Evolutionary conservation across 2,797 vertebrate species (phyloP), one percentile per base, ranked within the genome.

Genomic region (Acanthopagrus latus): DNA sequence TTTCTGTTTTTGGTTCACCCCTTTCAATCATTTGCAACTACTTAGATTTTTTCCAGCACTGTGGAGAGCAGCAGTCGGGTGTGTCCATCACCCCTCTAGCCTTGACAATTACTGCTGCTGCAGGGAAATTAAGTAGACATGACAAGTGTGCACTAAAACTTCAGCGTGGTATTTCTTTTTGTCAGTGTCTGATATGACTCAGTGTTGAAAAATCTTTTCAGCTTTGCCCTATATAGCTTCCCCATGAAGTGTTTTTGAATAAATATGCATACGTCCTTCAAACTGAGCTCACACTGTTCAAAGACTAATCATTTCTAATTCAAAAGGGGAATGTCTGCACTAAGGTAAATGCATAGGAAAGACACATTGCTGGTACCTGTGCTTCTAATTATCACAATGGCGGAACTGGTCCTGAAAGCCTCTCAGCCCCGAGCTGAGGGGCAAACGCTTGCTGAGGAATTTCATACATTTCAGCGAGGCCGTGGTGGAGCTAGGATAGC

Each of bases 401-500:
- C 41, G 59, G 6, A 70, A 38, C 29, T 44, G 27, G 54, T 33
- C 46, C 46, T 29, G 9, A 23, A 4, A 51, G 27, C 27, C 27
- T 38, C 12, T 46, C 16, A 25, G 10, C 14, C 14, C 17, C 12
- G 48, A 47, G 50, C 23, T 64, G n/a, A 66, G 27, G 27, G 21
- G 52, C 33, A 69, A 63, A 81, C 8, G 2, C 5, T 54, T 70
- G 54, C 62, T 62, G 63, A 60, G 16, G 20, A 82, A 82, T 84
- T 60, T 47, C 33, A 71, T 68, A 0, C 66, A 82, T 68, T 71
- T 55, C 56, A 60, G 47, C 52, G 52, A 71, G 48, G 52, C 10
- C 2, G 25, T 27, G 23, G 29, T 6, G 29, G 59, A 74, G 75
- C 43, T 23, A 23, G 20, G 69, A 73, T 71, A 51, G 52, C 59